A percentile compares a stretch with the other conserved stretches of the same genome.
Conservation (phyloP, 2,113 vertebrate species). For the Numida meleagris region DNA sequence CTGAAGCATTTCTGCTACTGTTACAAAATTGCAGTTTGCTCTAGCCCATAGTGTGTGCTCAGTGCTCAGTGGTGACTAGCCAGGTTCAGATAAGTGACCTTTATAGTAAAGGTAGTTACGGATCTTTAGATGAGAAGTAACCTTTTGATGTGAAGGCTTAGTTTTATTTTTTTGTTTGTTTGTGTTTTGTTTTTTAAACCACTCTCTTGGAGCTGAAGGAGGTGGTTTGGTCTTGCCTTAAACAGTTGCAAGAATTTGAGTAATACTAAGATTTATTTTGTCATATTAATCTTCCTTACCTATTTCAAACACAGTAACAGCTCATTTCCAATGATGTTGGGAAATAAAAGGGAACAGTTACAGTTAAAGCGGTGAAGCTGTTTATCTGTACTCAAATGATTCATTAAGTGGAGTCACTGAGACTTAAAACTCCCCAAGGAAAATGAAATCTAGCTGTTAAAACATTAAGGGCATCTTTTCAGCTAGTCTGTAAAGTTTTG, state of each 20-base stretch:
- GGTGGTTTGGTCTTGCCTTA: background rate
- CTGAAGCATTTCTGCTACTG: background rate
- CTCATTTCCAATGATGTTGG: background rate
- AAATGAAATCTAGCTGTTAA: background rate
- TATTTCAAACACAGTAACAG: accelerated
- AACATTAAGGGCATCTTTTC: background rate
- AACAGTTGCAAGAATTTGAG: background rate
- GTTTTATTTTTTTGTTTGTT: background rate
- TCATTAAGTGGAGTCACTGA: background rate
- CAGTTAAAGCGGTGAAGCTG: background rate
- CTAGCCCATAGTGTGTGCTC: background rate
- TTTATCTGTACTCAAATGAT: background rate
- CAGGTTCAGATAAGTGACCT: background rate
- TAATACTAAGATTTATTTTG: background rate
- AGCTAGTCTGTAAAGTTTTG: background rate
- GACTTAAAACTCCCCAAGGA: background rate
- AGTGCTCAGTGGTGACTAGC: background rate
- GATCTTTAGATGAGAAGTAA: background rate
- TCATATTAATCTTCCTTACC: background rate
- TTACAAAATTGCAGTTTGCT: background rate
- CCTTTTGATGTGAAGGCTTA: background rate
- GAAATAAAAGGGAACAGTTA: background rate
- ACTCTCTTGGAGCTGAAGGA: background rate
- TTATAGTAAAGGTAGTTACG: background rate
- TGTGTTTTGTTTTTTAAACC: background rate